These are phyloP conservation scores for Phaenicophaeus curvirostris DNA, from an alignment of 2,797 vertebrate genomes.

Conservation along the genomic window DNA sequence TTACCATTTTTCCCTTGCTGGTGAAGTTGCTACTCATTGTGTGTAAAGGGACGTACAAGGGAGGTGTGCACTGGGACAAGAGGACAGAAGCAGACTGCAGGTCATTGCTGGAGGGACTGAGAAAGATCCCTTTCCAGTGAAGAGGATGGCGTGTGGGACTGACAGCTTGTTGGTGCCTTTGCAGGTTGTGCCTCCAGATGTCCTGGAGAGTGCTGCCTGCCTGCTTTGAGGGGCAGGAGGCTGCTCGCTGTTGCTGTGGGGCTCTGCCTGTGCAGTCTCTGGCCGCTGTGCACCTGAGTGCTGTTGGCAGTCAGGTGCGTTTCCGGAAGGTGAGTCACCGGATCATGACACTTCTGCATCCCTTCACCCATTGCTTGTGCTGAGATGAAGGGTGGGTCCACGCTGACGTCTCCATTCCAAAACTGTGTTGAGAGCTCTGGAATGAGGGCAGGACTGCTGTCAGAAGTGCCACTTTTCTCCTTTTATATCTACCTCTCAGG, in stretches of 20 bases:
- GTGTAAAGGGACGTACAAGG: not conserved
- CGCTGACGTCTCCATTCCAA: not conserved
- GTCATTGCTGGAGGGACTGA: rapidly evolving
- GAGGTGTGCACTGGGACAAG: not conserved
- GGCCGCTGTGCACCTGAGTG: not conserved
- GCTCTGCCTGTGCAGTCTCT: not conserved
- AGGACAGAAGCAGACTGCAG: not conserved
- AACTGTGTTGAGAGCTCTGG: not conserved
- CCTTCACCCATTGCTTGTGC: not conserved
- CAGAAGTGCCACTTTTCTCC: not conserved
- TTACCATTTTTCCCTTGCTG: not conserved
- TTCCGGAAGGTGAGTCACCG: not conserved
- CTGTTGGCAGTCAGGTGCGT: rapidly evolving
- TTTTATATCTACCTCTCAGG: not conserved
- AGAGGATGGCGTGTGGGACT: rapidly evolving
- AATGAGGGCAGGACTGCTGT: not conserved
- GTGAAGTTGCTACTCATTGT: rapidly evolving
- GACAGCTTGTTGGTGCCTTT: not conserved
- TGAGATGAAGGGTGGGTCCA: not conserved
- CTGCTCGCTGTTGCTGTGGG: not conserved
- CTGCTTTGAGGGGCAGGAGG: not conserved
- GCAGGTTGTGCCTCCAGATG: not conserved
- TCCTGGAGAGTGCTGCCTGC: not conserved
- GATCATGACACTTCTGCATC: not conserved
- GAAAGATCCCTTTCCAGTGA: not conserved